These are phyloP conservation scores for Ameiurus melas DNA, from an alignment of 2,113 vertebrate species.

Conservation along the genomic window DNA sequence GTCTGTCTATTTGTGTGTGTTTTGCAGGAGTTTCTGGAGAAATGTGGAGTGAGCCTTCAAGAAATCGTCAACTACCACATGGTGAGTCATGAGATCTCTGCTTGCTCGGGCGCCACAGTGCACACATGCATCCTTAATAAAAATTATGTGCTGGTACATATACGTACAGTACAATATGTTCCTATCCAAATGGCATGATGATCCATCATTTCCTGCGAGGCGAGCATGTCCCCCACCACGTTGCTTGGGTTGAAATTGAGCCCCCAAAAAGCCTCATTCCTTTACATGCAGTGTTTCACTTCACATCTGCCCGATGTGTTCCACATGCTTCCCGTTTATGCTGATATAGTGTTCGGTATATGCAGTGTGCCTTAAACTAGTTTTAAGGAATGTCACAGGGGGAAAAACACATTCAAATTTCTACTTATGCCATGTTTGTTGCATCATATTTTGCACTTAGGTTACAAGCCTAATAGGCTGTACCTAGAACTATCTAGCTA, in stretches of 20 bases:
- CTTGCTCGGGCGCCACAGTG: neutral
- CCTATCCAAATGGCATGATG: neutral
- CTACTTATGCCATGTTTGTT: neutral
- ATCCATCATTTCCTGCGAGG: conserved; percentile 9
- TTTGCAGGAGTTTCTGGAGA: conserved; percentile 84
- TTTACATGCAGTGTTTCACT: conserved; percentile 46
- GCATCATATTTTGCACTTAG: neutral
- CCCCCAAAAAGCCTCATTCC: conserved; percentile 53
- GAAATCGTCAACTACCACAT: conserved; percentile 97
- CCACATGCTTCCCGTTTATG: conserved; percentile 58
- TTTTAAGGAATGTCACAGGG: neutral
- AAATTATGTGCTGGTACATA: conserved; percentile 28
- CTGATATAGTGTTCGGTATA: neutral
- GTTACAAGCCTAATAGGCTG: neutral
- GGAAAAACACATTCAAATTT: neutral
- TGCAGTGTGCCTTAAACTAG: neutral
- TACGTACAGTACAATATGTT: conserved; percentile 8
- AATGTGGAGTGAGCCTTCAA: conserved; percentile 93
- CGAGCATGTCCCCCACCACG: neutral
- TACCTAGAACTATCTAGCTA: neutral
- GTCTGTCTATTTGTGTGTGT: neutral
- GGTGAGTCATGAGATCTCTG: conserved; percentile 71
- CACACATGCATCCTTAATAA: conserved; percentile 34
- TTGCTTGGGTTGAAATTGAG: conserved; percentile 51
- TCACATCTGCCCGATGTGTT: conserved; percentile 61